Base-by-base conservation (phyloP, 2,888 invertebrate species). In the Pediacus dermestoides region DNA sequence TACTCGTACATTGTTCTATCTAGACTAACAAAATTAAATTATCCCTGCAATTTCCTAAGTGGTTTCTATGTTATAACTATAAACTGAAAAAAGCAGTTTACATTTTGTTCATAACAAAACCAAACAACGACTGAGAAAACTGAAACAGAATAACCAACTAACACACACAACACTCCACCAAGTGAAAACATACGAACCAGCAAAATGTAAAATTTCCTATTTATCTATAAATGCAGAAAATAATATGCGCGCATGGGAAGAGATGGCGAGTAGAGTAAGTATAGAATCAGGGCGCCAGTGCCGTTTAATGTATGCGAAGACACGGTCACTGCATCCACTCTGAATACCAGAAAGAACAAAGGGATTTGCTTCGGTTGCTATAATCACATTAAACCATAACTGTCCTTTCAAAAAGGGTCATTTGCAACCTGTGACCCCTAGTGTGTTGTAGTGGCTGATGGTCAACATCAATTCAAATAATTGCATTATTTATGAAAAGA, bases 221-320 rank as follows among this genome's bases (percentile, higher is more conserved):
- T 18, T 18, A 18, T 18, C 21, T 18, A 18, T 18, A 18, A 18
- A 18, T 18, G 21, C 21, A 18, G 21, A n/a, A n/a, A n/a, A n/a
- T n/a, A n/a, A n/a, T n/a, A n/a, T n/a, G n/a, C n/a, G 21, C 21
- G 6, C n/a, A n/a, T 6, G 6, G 21, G 21, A 7, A 18, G 6
- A 18, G 21, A 7, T 18, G 6, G 6, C 6, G 21, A n/a, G 21
- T 7, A 7, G 21, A 18, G 21, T 18, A n/a, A 18, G n/a, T 18
- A n/a, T n/a, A n/a, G n/a, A n/a, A n/a, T 18, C 21, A 18, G 21
- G 21, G 21, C 21, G 21, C 21, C n/a, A 18, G 21, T 18, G 21
- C 21, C 21, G n/a, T 18, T 18, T 18, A 18, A 18, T 18, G n/a
- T 18, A 18, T 18, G 21, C 21, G 21, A 18, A 18, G 21, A 18